A percentile compares a stretch with the other conserved stretches of the same genome.
phyloP scores from a whole-genome alignment of 2,888 invertebrate species.

The Alloscopus bannaensis region DNA sequence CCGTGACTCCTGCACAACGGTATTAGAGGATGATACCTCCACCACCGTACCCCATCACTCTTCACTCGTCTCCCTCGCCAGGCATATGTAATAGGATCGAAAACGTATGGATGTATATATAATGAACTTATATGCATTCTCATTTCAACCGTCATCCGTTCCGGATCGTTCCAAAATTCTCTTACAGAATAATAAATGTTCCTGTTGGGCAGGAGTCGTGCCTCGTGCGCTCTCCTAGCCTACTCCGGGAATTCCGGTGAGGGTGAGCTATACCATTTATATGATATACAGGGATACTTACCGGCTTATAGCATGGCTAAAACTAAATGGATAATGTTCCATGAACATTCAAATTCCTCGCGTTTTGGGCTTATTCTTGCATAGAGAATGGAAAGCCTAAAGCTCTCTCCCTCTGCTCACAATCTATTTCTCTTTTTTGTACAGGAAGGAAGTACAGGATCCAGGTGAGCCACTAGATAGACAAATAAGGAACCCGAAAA shows the following conservation, averaged over 20 bases:
- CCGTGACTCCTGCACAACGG: neutral
- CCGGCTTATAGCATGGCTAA: conserved; percentile 10
- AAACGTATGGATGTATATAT: conserved; percentile 3
- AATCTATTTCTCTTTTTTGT: no score
- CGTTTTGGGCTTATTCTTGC: no score
- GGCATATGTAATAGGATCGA: neutral
- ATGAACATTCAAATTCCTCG: conserved; percentile 23
- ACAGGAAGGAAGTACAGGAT: conserved; percentile 15
- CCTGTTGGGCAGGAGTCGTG: conserved; percentile 26
- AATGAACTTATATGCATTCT: conserved; percentile 28
- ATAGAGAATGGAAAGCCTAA: no score
- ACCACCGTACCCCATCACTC: conserved; percentile 14
- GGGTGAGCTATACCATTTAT: neutral
- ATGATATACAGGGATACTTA: no score
- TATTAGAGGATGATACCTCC: conserved; percentile 9
- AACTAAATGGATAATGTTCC: conserved; percentile 27
- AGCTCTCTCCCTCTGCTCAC: no score
- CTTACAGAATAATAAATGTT: conserved; percentile 44
- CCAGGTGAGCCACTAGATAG: conserved; percentile 17
- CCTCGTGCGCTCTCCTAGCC: conserved; percentile 22
- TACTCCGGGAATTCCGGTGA: conserved; percentile 34
- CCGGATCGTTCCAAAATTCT: conserved; percentile 37
- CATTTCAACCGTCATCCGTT: conserved; percentile 41
- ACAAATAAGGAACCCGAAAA: neutral
- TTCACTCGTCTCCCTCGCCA: conserved; percentile 2